Percentiles rank a stretch among this genome's conserved stretches.
phyloP scores from a whole-genome alignment of 1,140 invertebrate species.

The Phortica variegata region DNA sequence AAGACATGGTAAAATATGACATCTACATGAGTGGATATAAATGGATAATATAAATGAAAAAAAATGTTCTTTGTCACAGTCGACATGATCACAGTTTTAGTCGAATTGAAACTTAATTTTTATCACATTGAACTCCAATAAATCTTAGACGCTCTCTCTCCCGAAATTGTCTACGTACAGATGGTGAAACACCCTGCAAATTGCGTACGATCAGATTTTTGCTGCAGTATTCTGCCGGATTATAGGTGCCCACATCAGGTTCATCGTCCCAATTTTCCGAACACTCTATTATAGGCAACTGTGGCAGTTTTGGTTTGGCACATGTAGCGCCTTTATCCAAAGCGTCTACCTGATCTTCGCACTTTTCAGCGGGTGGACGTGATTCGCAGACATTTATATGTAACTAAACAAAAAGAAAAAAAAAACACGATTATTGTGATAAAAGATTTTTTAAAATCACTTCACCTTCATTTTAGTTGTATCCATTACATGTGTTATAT shows the following conservation, averaged over 20 bases:
- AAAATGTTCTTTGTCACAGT: no score
- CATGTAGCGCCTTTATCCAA: not conserved
- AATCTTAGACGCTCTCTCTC: slow-evolving; percentile 6
- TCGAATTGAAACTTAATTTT: no score
- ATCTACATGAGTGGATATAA: no score
- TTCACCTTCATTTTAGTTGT: slow-evolving; percentile 13
- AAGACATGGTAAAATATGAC: no score
- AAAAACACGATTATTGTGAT: not conserved
- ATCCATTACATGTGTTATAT: slow-evolving; percentile 9
- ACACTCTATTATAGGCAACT: not conserved
- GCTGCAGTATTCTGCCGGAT: slow-evolving; percentile 15
- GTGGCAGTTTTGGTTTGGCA: not conserved
- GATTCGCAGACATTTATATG: slow-evolving; percentile 11
- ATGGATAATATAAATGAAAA: no score
- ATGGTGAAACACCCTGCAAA: slow-evolving; percentile 4
- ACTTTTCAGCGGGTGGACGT: not conserved
- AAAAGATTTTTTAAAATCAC: not conserved
- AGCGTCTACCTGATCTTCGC: no score
- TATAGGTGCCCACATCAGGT: slow-evolving; percentile 14
- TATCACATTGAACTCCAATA: no score
- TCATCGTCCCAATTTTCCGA: slow-evolving; percentile 31
- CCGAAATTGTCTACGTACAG: slow-evolving; percentile 13
- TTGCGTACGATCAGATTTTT: slow-evolving; percentile 4
- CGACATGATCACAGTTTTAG: no score
- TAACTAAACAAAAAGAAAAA: not conserved